Percentiles rank a stretch among this genome's conserved stretches.
phyloP scores from a whole-genome alignment of 2,113 vertebrate genomes.

The Nannospalax galili region DNA sequence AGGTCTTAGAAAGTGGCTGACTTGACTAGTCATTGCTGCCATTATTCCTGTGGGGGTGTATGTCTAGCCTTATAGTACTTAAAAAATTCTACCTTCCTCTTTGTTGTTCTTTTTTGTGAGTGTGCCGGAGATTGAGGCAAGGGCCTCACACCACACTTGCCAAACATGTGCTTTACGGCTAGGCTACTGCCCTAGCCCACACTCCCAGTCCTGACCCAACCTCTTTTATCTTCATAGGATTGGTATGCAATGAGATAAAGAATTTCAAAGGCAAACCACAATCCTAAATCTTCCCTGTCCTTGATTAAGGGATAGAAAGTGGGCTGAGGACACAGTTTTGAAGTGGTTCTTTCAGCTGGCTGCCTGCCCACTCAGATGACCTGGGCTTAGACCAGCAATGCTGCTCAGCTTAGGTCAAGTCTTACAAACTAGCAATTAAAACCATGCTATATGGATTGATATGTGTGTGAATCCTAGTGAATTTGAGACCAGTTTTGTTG shows the following conservation, averaged over 20 bases:
- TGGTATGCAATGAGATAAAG: not conserved
- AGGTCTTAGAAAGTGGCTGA: not conserved
- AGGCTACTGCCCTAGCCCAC: not conserved
- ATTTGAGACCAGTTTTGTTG: not conserved
- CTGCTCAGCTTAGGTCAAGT: not conserved
- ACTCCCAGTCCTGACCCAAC: not conserved
- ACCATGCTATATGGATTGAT: not conserved
- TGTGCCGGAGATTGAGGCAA: not conserved
- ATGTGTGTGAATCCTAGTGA: not conserved
- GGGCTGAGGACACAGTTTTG: not conserved
- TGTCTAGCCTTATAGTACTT: not conserved
- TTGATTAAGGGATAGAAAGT: not conserved
- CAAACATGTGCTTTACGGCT: not conserved
- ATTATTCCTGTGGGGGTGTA: not conserved
- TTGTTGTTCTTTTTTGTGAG: not conserved
- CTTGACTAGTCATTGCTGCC: not conserved
- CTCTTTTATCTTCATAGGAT: not conserved
- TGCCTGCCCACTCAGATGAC: not conserved
- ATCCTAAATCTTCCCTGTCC: not conserved
- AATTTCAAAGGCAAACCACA: constrained; percentile 46
- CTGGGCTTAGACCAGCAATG: not conserved
- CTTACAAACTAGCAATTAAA: not conserved
- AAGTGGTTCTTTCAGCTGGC: not conserved
- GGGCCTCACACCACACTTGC: not conserved
- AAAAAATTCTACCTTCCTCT: not conserved